Evolutionary conservation across 2,888 invertebrate species (phyloP).

Genomic region (Drosophila merina): DNA sequence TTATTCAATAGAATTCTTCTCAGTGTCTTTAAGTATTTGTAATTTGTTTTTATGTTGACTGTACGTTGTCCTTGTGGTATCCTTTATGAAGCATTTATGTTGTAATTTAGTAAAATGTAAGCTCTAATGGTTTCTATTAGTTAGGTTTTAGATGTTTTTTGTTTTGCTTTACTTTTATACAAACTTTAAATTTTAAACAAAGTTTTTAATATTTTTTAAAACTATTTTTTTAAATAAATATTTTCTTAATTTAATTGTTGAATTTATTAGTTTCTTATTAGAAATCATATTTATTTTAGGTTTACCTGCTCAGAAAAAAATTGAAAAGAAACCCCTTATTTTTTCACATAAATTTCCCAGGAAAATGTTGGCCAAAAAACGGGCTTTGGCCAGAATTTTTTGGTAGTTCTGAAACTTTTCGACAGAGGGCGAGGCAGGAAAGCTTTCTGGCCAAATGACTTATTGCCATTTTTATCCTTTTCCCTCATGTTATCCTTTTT

Average conservation of each 20-base stretch:
- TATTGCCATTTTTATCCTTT: neutral
- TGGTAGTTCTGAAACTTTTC: neutral
- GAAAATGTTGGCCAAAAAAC: neutral
- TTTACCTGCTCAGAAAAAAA: neutral
- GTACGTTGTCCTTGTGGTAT: neutral
- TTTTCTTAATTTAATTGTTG: too few relatives aligned
- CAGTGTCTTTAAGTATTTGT: neutral
- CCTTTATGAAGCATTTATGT: neutral
- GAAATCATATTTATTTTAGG: too few relatives aligned
- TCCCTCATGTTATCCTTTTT: neutral
- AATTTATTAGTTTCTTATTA: too few relatives aligned
- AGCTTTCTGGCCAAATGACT: constrained; percentile 19
- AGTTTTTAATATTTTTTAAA: too few relatives aligned
- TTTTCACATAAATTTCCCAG: neutral
- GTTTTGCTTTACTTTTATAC: too few relatives aligned
- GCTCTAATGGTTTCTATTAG: neutral
- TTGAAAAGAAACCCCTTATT: neutral
- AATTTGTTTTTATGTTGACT: constrained; percentile 1
- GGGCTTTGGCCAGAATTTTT: neutral
- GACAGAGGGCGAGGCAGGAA: constrained; percentile 7
- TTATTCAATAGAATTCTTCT: neutral
- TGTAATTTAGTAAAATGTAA: neutral
- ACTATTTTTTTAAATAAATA: too few relatives aligned
- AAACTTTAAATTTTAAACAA: too few relatives aligned
- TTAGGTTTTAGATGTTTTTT: neutral